These are phyloP conservation scores for Eleutherodactylus coqui DNA, from an alignment of 2,797 vertebrate species.

Conservation along the genomic window DNA sequence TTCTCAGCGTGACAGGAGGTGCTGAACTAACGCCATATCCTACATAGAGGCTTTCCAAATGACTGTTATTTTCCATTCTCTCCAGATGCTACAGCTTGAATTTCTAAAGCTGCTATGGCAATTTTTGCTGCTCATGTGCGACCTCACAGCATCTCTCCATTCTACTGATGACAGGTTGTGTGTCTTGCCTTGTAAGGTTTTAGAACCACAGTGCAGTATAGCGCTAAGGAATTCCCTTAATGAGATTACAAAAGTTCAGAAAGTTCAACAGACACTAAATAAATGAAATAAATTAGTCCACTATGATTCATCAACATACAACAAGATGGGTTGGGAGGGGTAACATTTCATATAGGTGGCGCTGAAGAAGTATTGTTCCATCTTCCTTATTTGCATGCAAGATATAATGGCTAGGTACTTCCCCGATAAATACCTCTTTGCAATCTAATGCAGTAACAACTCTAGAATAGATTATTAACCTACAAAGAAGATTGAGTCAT, in stretches of 20 bases:
- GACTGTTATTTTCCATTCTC: background rate
- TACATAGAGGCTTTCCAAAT: background rate
- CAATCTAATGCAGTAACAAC: no score
- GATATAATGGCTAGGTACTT: no score
- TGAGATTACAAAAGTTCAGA: background rate
- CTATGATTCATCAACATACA: no score
- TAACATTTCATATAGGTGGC: no score
- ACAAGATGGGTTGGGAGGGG: no score
- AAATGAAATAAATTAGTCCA: background rate
- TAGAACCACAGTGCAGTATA: background rate
- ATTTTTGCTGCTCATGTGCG: background rate
- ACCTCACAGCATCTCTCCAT: background rate
- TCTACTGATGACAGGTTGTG: background rate
- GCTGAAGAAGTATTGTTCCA: no score
- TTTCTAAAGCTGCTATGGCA: background rate
- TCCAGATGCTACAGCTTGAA: background rate
- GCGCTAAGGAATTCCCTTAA: background rate
- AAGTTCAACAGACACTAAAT: background rate
- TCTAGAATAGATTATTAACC: no score
- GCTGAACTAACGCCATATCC: background rate
- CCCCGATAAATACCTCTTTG: no score
- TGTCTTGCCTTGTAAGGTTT: background rate
- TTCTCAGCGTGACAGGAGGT: constrained; percentile 1
- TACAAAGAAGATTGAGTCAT: no score
- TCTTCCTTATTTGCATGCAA: no score